A percentile compares a stretch with the other conserved stretches of the same genome.
Evolutionary conservation across 2,888 invertebrate species (phyloP).

Genomic region (Thymelicus acteon): DNA sequence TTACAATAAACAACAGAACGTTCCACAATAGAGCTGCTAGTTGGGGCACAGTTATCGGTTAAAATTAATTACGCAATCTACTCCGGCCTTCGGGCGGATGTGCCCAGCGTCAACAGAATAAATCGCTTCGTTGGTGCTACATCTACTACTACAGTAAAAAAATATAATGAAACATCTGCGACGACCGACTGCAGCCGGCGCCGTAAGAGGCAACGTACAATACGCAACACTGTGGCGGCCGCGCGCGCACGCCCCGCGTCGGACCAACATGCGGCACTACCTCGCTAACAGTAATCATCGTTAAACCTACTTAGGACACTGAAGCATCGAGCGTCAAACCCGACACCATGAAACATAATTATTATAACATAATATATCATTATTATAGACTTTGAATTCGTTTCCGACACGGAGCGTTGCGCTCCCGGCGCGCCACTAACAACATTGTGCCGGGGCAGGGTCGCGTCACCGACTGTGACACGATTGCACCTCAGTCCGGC

Average conservation of each 20-base stretch:
- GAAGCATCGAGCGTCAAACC: not conserved
- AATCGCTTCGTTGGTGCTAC: slow-evolving; percentile 35
- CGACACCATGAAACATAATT: slow-evolving; percentile 19
- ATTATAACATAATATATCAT: not conserved
- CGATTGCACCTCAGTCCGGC: slow-evolving; percentile 10
- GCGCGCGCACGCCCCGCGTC: not conserved
- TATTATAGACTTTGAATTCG: slow-evolving; percentile 29
- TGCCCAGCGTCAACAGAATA: slow-evolving; percentile 28
- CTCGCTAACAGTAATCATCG: slow-evolving; percentile 17
- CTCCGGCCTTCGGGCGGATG: slow-evolving; percentile 8
- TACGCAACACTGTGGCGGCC: slow-evolving; percentile 19
- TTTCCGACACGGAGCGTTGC: not conserved
- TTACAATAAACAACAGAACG: slow-evolving; percentile 35
- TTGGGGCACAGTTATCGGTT: slow-evolving; percentile 14
- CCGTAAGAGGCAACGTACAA: slow-evolving; percentile 28
- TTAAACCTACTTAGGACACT: slow-evolving; percentile 19
- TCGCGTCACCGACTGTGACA: slow-evolving; percentile 1
- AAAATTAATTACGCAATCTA: slow-evolving; percentile 22
- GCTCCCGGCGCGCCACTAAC: slow-evolving; percentile 21
- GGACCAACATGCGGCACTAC: slow-evolving; percentile 7
- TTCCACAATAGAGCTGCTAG: not conserved
- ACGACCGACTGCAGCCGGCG: slow-evolving; percentile 19
- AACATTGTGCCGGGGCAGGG: slow-evolving; percentile 26
- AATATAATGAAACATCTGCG: slow-evolving; percentile 36
- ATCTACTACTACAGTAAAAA: slow-evolving; percentile 32